Conservation (phyloP, 2,888 invertebrate species). For the Hyposoter dolosus region DNA sequence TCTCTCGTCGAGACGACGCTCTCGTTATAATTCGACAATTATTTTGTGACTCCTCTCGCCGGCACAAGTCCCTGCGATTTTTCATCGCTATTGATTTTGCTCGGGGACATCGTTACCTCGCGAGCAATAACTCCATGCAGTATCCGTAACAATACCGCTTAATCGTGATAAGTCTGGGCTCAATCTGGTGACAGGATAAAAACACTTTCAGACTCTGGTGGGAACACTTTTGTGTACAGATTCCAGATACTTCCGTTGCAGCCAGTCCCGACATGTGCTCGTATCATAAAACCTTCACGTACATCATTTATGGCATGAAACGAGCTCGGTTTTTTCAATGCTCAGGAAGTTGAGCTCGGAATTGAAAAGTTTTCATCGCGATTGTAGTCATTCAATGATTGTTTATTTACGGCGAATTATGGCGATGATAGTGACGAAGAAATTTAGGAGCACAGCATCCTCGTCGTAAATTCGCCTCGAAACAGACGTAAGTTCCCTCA, state of each 20-base stretch:
- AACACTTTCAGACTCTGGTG: constrained; percentile 13
- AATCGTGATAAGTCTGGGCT: constrained; percentile 27
- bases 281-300: constrained; percentile 13
- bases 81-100: constrained; percentile 27
- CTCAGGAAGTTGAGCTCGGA: not conserved
- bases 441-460: not conserved
- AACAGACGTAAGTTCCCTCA: not conserved
- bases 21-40: constrained; percentile 14
- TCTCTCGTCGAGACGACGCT: not conserved
- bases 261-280: constrained; percentile 6
- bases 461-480: not conserved
- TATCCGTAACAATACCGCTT: constrained; percentile 7
- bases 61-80: constrained; percentile 21
- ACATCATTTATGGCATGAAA: not conserved
- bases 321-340: not conserved
- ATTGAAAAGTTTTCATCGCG: not conserved
- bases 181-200: constrained; percentile 17
- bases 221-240: constrained; percentile 18
- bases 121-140: not conserved
- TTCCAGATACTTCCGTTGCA: not conserved
- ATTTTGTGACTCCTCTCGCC: not conserved
- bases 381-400: not conserved
- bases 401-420: not conserved
- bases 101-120: not conserved
- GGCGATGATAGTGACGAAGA: not conserved